Base-by-base conservation (phyloP, 2,888 invertebrate genomes). In the Hypomecis atomaria region DNA sequence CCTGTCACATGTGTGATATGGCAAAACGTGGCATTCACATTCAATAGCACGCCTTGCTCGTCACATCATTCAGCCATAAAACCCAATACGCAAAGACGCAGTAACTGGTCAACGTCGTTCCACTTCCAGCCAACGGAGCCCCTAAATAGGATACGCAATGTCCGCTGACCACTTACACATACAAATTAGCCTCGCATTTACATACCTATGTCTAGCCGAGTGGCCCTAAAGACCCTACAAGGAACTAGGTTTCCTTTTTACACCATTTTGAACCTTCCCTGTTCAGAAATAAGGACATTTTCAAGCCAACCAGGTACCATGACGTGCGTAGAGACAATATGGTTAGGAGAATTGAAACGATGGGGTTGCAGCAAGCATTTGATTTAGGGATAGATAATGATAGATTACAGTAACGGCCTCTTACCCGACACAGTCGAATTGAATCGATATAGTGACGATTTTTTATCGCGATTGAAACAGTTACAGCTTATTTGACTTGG, bases 81-180 rank as follows among this genome's bases (percentile, higher is more conserved):
- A n/a, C n/a, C 23, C 23, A 2, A 23, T 23, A 23, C 23, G 23
- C 23, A 23, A 23, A 23, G 23, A 23, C 9, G 11, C 7, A 49
- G 13, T 43, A 36, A 42, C 54, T 11, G 36, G 44, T 44, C 7
- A 49, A 42, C 47, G 11, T 40, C 45, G 55, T 45, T 52, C 56
- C 45, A 65, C 56, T 47, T 59, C 42, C 36, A 61, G 52, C 60
- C 60, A 65, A 61, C 53, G 48, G 57, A 53, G 53, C 43, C 55
- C 75, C 75, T 78, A 73, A 79, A 76, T 73, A 69, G 78, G 72
- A 69, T 70, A 65, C 67, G 66, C 70, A 59, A 71, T 75, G 76
- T 78, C 78, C 77, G 81, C 64, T 57, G 62, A 69, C 73, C 54
- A 61, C 43, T 54, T 66, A 59, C 68, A 71, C 77, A 79, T 81